Evolutionary conservation across 2,113 vertebrate species (phyloP).

Genomic region (Bostrychus sinensis): DNA sequence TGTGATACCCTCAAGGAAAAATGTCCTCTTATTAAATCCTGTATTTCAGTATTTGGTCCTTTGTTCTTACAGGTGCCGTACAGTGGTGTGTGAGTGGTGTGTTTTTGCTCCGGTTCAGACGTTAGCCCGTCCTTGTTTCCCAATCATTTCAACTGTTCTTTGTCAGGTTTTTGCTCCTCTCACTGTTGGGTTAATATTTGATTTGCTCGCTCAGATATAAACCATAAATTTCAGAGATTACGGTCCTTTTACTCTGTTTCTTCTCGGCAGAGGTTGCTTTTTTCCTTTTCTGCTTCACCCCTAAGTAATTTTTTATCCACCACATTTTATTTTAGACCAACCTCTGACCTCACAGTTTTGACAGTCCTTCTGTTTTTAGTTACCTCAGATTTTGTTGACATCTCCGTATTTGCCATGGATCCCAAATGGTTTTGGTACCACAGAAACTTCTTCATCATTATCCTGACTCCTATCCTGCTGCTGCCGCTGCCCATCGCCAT

Average conservation of each 20-base stretch:
- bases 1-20: no score
- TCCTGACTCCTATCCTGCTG: constrained; percentile 76
- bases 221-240: constrained; percentile 1
- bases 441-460: constrained; percentile 81
- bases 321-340: neutral
- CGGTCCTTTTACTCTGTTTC: neutral
- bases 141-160: constrained; percentile 9
- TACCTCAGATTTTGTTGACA: neutral
- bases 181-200: constrained; percentile 77
- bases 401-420: constrained; percentile 62
- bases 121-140: constrained; percentile 3
- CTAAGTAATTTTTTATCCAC: neutral
- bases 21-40: no score
- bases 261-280: constrained; percentile 10
- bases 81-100: no score
- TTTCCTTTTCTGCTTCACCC: constrained; percentile 7
- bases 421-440: constrained; percentile 76
- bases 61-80: no score
- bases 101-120: neutral
- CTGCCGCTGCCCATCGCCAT: constrained; percentile 83
- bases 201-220: constrained; percentile 62
- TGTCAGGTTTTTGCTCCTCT: constrained; percentile 21
- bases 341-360: neutral
- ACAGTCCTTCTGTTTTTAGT: neutral
- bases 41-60: no score